Evolutionary conservation across 1,140 invertebrate genomes (phyloP).

Genomic region (Sarcophaga peregrina): DNA sequence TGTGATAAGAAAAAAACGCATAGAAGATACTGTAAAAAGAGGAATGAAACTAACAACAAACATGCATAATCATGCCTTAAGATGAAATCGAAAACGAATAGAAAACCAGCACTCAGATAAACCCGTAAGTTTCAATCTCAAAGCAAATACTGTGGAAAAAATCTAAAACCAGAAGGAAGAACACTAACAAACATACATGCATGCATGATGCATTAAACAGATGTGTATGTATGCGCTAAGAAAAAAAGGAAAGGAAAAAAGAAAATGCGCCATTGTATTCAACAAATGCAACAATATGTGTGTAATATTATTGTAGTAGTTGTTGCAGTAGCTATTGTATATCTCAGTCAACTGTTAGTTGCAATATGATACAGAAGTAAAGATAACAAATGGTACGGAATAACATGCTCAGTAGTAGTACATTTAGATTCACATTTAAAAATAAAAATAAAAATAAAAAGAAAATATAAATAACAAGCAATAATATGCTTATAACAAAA

Average conservation of each 20-base stretch:
- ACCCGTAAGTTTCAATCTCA: background rate
- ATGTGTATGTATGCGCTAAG: background rate
- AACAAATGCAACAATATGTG: conserved; percentile 26
- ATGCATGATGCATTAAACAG: background rate
- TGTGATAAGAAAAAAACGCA: background rate
- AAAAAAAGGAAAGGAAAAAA: conserved; percentile 7
- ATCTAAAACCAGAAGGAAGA: background rate
- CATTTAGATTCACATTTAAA: background rate
- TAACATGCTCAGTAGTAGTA: background rate
- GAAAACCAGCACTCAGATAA: background rate
- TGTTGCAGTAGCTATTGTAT: background rate
- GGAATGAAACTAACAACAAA: background rate
- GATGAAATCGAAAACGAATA: background rate
- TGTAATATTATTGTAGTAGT: background rate
- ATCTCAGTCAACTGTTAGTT: background rate
- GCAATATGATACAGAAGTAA: background rate
- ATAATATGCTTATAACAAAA: conserved; percentile 34
- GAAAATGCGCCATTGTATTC: conserved; percentile 26
- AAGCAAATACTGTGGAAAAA: background rate
- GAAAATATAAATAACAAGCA: conserved; percentile 1
- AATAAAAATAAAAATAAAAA: no score
- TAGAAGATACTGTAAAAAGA: background rate
- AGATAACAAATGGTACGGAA: background rate
- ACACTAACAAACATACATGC: no score
- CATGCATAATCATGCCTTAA: conserved; percentile 14